These are phyloP conservation scores for Azemiops feae DNA, from an alignment of 2,113 vertebrate species.

Conservation along the genomic window DNA sequence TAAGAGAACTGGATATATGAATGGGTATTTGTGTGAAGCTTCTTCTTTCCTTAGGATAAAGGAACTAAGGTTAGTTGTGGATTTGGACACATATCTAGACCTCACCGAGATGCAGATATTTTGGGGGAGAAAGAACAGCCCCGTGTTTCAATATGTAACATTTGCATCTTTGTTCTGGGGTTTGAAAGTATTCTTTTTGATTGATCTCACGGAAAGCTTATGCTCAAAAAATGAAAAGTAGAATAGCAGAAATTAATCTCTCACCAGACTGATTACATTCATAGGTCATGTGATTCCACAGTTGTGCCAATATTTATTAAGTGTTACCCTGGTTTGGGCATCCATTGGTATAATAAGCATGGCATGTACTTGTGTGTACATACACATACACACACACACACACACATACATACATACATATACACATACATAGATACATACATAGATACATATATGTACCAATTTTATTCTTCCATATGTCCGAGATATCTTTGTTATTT, in stretches of 20 bases:
- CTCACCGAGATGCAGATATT: neutral
- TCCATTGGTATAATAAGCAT: neutral
- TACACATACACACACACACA: neutral
- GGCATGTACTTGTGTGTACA: neutral
- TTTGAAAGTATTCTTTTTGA: neutral
- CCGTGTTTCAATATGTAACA: neutral
- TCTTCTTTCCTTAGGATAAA: neutral
- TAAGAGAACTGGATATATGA: conserved; percentile 1
- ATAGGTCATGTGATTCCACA: neutral
- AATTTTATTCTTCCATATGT: neutral
- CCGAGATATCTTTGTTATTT: neutral
- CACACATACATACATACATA: neutral
- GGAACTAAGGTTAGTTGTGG: neutral
- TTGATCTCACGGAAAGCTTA: neutral
- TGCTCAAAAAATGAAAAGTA: neutral
- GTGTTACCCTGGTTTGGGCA: neutral
- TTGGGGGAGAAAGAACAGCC: neutral
- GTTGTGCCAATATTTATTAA: neutral
- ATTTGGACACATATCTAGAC: neutral
- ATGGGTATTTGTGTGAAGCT: neutral
- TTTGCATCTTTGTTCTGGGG: neutral
- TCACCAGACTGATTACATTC: neutral
- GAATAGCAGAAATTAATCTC: neutral
- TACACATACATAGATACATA: too few species aligned
- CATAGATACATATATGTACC: neutral